Evolutionary conservation across 2,888 invertebrate species (phyloP).

Genomic region (Pocota personata): DNA sequence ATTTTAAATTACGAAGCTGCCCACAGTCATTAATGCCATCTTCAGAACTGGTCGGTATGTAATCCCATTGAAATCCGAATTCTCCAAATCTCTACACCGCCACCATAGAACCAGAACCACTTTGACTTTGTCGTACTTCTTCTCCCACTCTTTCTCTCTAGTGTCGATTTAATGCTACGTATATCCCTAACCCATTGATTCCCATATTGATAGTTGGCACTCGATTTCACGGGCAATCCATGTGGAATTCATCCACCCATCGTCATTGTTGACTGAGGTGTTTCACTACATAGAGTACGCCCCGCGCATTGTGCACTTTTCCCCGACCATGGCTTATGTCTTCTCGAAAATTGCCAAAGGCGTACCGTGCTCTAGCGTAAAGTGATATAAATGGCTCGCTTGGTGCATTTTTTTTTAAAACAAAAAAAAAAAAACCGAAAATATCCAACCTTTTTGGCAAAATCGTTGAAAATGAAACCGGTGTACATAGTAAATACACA

Average conservation of each 20-base stretch:
- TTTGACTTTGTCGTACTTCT: conserved; percentile 18
- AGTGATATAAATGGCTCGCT: conserved; percentile 72
- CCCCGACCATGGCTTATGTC: conserved; percentile 18
- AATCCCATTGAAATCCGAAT: conserved; percentile 54
- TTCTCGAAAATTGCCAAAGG: conserved; percentile 63
- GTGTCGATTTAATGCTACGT: conserved; percentile 41
- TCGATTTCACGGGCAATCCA: conserved; percentile 69
- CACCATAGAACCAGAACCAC: conserved; percentile 2
- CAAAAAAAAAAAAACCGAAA: background rate
- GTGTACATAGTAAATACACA: background rate
- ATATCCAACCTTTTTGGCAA: conserved; percentile 29
- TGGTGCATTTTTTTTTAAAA: conserved; percentile 35
- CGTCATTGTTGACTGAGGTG: conserved; percentile 17
- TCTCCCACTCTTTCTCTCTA: background rate
- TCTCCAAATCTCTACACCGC: conserved; percentile 30
- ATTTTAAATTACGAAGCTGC: conserved; percentile 49
- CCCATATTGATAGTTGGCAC: conserved; percentile 71
- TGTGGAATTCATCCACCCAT: conserved; percentile 53
- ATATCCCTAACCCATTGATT: conserved; percentile 56
- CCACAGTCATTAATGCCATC: background rate
- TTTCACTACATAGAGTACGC: conserved; percentile 2
- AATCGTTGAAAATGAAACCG: conserved; percentile 66
- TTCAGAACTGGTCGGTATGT: background rate
- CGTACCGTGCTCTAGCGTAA: conserved; percentile 45
- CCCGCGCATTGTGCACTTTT: conserved; percentile 31